These are phyloP conservation scores for Neelides folsomi DNA, from an alignment of 2,888 invertebrate species.

Conservation along the genomic window DNA sequence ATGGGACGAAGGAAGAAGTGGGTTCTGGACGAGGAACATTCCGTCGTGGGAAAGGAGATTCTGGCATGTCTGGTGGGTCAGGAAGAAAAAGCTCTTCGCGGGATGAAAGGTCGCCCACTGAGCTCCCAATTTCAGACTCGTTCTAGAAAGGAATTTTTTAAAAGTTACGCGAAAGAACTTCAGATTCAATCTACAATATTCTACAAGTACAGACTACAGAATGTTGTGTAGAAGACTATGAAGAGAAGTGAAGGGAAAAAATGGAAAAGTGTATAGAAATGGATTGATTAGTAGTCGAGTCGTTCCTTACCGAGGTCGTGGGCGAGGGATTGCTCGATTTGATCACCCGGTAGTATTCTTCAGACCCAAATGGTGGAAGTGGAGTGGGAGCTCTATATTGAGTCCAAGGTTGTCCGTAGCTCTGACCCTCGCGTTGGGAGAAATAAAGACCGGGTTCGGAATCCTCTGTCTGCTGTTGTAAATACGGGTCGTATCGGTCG, in stretches of 20 bases:
- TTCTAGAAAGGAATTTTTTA: constrained; percentile 6
- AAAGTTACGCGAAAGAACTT: too few species aligned
- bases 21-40: constrained; percentile 2
- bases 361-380: constrained; percentile 27
- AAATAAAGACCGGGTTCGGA: constrained; percentile 31
- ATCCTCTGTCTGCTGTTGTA: constrained; percentile 14
- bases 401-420: constrained; percentile 27
- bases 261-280: too few species aligned
- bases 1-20: too few species aligned
- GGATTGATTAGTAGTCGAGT: too few species aligned
- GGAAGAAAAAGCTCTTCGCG: constrained; percentile 27
- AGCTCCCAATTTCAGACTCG: constrained; percentile 29
- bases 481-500: not conserved
- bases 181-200: too few species aligned
- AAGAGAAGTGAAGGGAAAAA: too few species aligned
- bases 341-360: constrained; percentile 28
- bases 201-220: too few species aligned
- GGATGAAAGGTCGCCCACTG: constrained; percentile 25
- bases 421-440: constrained; percentile 6
- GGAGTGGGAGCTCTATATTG: constrained; percentile 30
- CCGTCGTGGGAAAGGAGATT: constrained; percentile 19
- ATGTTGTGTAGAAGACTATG: too few species aligned
- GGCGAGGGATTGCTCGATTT: constrained; percentile 30
- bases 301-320: constrained; percentile 15
- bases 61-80: constrained; percentile 26